Base-by-base conservation (phyloP, 2,113 vertebrate genomes). In the Myrmecobius fasciatus region DNA sequence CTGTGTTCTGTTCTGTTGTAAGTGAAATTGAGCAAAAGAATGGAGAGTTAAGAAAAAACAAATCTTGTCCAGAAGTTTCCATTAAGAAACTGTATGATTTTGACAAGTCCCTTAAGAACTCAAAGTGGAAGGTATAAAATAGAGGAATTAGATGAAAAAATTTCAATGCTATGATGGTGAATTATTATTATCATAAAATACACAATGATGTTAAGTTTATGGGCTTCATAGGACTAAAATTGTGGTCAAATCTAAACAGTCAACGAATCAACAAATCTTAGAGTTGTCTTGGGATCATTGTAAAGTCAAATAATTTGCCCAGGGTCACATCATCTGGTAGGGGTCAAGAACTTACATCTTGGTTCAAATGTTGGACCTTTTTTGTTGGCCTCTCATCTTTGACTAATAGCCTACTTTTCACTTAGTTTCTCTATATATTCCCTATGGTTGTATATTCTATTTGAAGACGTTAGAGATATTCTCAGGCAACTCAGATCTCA, bases 341-440 rank as follows among this genome's bases (percentile, higher is more conserved):
- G 47, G 12, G 9, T 90, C 10, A 36, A 90, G 89, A 75, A n/a
- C 17, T 14, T n/a, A n/a, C 36, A 75, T 20, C 36, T 43, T 83
- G 67, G n/a, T 20, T 43, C n/a, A 49, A 49, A 90, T 90, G 46
- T 12, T 89, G 43, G 43, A 8, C 25, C 14, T 89, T 89, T 46
- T n/a, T n/a, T 36, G 49, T 10, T 51, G 9, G 24, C 8, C 5
- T 43, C n/a, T 83, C 36, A 43, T 20, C 36, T 75, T 24, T 83
- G 67, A 83, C 67, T 83, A 24, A 43, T 20, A 52, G 25, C 88
- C 46, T 60, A 46, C 28, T 7, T 49, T 89, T 93, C 46, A 93
- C 92, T 95, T 12, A 88, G 11, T 2, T 25, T 94, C 83, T 91
- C 91, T 60, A 2, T 93, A 10, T 95, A 25, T 96, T 94, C 53